Base-by-base conservation (phyloP, 2,113 vertebrate species). In the Hippocampus comes region DNA sequence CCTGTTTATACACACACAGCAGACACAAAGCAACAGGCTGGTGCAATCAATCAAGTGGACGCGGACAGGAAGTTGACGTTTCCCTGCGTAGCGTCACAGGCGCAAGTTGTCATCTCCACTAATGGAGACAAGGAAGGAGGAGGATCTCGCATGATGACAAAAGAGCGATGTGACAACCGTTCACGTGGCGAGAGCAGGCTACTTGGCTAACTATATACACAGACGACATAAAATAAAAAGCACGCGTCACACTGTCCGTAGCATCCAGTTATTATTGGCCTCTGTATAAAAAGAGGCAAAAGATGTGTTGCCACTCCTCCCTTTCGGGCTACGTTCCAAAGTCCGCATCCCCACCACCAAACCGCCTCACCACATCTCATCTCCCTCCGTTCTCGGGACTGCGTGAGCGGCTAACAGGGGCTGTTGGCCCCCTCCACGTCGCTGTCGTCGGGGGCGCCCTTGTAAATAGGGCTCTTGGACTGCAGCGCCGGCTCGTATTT, bases 381-480 rank as follows among this genome's bases (percentile, higher is more conserved):
- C 61, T 64, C 76, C 25, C 78, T 61, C 69, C 70, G 2, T 57
- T 25, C 57, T 74, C 60, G 25, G 72, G 75, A 66, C 68, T 11
- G 12, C 0, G 21, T 43, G 60, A 15, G 34, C 56, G 27, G 5
- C 21, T 5, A 76, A 92, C 86, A 92, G 53, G 89, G 85, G 68
- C 85, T 87, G 70, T 72, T 77, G 77, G 77, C 86, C 0, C 59
- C 85, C 9, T 92, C 92, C 38, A 64, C 2, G 21, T 93, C 90
- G 2, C 89, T 90, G 61, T 91, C 81, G 10, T 82, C 71, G 0
- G 76, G 81, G 0, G 76, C 85, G 0, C 70, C 87, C 1, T 66
- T 81, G 81, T 92, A 93, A 68, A 92, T 92, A 0, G 89, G 91
- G 73, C 71, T 83, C 59, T 93, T 93, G 70, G 72, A 81, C 48